Percentiles rank a stretch among this genome's conserved stretches.
phyloP scores from a whole-genome alignment of 2,888 invertebrate species.

The Pinctada fucata region DNA sequence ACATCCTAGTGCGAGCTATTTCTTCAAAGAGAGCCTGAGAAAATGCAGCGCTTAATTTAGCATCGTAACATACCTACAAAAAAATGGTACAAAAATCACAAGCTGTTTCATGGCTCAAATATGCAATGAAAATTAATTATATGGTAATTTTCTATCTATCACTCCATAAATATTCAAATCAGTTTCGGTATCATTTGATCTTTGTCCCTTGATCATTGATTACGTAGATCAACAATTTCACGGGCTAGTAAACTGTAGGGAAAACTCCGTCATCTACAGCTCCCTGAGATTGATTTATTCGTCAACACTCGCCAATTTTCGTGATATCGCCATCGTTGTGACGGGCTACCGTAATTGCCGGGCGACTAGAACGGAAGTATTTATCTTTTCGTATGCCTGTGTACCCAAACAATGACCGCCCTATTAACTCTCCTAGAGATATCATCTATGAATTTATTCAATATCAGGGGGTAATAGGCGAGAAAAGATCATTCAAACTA shows the following conservation, averaged over 20 bases:
- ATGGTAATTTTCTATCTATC: background rate
- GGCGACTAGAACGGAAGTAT: slow-evolving; percentile 7
- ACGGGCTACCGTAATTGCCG: background rate
- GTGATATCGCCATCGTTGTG: background rate
- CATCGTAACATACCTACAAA: background rate
- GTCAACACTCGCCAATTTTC: slow-evolving; percentile 4
- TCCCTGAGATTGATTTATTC: slow-evolving; percentile 6
- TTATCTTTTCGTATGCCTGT: slow-evolving; percentile 14
- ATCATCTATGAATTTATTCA: slow-evolving; percentile 6
- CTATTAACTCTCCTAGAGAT: slow-evolving; percentile 10
- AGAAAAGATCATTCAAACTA: slow-evolving; percentile 6
- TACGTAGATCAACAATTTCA: slow-evolving; percentile 9
- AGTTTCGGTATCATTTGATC: slow-evolving; percentile 1
- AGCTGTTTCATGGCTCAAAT: background rate
- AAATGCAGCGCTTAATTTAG: background rate
- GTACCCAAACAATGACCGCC: slow-evolving; percentile 1
- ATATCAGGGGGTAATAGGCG: slow-evolving; percentile 12
- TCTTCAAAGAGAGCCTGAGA: background rate
- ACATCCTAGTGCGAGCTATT: background rate
- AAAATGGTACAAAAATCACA: background rate
- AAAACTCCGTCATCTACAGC: background rate
- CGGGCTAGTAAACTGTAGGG: background rate
- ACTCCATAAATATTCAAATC: background rate
- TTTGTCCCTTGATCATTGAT: background rate
- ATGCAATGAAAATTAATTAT: background rate